Conservation (phyloP, 2,113 vertebrate genomes). For the Erpornis zantholeuca region DNA sequence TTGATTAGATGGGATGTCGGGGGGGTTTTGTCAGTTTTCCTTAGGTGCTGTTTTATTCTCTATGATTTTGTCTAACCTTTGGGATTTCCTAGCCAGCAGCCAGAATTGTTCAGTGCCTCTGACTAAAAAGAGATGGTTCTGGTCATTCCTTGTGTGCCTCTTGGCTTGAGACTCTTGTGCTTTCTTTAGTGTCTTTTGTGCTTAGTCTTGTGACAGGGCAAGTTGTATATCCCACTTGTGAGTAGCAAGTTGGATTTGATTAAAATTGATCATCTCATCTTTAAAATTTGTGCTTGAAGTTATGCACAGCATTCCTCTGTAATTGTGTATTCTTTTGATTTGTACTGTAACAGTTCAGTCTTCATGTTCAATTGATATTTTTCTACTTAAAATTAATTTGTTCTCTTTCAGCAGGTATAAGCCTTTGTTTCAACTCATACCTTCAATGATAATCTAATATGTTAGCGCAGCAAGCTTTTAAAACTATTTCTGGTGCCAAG, state of each 20-base stretch:
- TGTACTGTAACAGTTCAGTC: not conserved
- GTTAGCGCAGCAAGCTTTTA: conserved; percentile 67
- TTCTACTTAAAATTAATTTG: conserved; percentile 47
- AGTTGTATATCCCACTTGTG: not conserved
- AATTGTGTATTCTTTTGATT: not conserved
- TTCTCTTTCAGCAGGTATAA: conserved; percentile 65
- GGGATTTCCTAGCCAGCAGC: not conserved
- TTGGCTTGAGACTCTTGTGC: not conserved
- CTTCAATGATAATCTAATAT: conserved; percentile 49
- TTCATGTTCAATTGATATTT: not conserved
- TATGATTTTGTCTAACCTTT: not conserved
- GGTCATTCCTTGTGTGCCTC: not conserved
- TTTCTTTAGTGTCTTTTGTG: not conserved
- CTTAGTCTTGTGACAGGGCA: not conserved
- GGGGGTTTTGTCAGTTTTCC: not conserved
- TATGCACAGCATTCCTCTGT: not conserved
- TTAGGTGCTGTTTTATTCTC: not conserved
- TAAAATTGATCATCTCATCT: not conserved
- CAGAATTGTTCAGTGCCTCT: not conserved
- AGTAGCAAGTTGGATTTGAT: not conserved
- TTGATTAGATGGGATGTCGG: not conserved
- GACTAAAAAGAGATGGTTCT: not conserved
- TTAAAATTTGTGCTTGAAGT: not conserved
- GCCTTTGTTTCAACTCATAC: conserved; percentile 55
- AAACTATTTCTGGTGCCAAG: conserved; percentile 60